phyloP scores from a whole-genome alignment of 2,888 invertebrate genomes.

The Drosophila formosana region DNA sequence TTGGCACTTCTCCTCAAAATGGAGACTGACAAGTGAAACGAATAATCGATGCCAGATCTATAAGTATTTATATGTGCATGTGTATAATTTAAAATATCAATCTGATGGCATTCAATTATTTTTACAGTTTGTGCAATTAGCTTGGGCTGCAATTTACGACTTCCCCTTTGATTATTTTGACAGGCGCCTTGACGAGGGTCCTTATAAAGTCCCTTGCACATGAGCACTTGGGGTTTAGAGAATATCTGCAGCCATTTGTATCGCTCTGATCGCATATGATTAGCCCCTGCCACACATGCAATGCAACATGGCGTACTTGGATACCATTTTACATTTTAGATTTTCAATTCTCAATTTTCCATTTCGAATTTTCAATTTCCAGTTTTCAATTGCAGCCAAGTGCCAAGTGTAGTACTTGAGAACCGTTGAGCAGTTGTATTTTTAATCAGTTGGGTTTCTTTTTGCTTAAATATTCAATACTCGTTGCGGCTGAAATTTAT shows the following conservation, averaged over 20 bases:
- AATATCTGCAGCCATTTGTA: constrained; percentile 44
- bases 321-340: constrained; percentile 45
- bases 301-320: constrained; percentile 48
- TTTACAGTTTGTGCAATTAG: constrained; percentile 9
- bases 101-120: constrained; percentile 8
- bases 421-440: constrained; percentile 51
- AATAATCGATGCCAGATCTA: background rate
- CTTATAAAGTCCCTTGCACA: constrained; percentile 49
- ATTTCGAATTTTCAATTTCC: constrained; percentile 48
- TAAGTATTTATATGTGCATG: background rate
- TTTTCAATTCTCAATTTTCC: constrained; percentile 43
- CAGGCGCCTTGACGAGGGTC: constrained; percentile 63
- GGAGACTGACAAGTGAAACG: background rate
- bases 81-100: constrained; percentile 7
- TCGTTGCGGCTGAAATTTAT: constrained; percentile 67
- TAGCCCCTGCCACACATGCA: constrained; percentile 14
- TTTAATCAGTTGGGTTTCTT: constrained; percentile 52
- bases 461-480: constrained; percentile 64
- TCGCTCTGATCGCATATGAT: constrained; percentile 31
- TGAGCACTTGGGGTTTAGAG: constrained; percentile 36
- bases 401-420: constrained; percentile 67
- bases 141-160: constrained; percentile 64
- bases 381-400: constrained; percentile 8
- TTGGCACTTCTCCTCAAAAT: constrained; percentile 15
- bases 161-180: constrained; percentile 72